phyloP scores from a whole-genome alignment of 2,888 invertebrate genomes.

The Cloeon dipterum region DNA sequence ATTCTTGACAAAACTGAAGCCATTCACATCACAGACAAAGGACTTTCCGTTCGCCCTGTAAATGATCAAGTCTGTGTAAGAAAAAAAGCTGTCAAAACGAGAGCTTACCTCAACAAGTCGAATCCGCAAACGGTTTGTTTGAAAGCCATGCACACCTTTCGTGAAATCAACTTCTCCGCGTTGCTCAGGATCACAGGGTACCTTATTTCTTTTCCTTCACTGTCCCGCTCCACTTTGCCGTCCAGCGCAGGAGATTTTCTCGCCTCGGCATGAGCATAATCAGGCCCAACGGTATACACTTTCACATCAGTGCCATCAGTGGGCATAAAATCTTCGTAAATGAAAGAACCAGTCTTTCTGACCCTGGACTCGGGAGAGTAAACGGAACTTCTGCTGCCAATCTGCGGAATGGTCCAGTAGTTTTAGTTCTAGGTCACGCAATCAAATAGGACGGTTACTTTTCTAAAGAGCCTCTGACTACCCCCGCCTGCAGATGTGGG shows the following conservation, averaged over 20 bases:
- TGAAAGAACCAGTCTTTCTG: slow-evolving; percentile 90
- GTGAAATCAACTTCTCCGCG: slow-evolving; percentile 89
- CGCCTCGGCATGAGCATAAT: slow-evolving; percentile 98
- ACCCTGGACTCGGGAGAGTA: slow-evolving; percentile 94
- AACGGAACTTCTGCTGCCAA: slow-evolving; percentile 94
- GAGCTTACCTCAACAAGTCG: slow-evolving; percentile 58
- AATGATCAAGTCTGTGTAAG: slow-evolving; percentile 9
- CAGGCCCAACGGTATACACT: slow-evolving; percentile 97
- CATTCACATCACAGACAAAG: slow-evolving; percentile 98
- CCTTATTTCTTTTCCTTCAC: slow-evolving; percentile 93
- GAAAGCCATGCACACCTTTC: slow-evolving; percentile 89
- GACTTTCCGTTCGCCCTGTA: slow-evolving; percentile 91
- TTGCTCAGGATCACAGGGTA: slow-evolving; percentile 97
- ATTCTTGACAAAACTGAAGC: slow-evolving; percentile 99
- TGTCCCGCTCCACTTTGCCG: slow-evolving; percentile 94
- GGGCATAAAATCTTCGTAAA: slow-evolving; percentile 99
- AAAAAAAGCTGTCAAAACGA: slow-evolving; percentile 2
- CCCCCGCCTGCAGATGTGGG: slow-evolving; percentile 97
- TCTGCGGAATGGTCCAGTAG: too few species aligned
- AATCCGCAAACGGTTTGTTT: slow-evolving; percentile 99
- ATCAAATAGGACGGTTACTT: slow-evolving; percentile 38
- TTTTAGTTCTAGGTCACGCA: background rate
- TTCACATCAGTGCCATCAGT: slow-evolving; percentile 80
- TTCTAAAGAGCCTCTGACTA: slow-evolving; percentile 89
- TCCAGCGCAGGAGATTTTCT: slow-evolving; percentile 95